These are phyloP conservation scores for Chaetodon trifascialis DNA, from an alignment of 2,113 vertebrate species.

Conservation along the genomic window DNA sequence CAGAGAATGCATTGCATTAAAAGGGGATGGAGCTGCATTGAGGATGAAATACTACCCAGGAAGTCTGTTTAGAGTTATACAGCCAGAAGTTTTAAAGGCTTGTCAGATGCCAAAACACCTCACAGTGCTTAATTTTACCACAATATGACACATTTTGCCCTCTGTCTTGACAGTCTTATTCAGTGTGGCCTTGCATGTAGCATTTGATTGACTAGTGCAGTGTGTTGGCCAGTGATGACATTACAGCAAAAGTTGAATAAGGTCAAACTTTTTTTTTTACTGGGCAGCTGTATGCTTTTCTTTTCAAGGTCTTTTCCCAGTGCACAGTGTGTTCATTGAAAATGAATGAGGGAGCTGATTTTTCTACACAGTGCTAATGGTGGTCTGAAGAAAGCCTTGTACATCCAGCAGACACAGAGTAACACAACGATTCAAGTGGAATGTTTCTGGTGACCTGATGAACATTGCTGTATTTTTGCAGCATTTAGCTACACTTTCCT, in stretches of 20 bases:
- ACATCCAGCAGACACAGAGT: not conserved
- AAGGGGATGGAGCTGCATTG: not conserved
- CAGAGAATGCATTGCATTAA: not conserved
- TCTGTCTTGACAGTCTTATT: not conserved
- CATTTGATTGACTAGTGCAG: not conserved
- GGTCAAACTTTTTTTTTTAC: not conserved
- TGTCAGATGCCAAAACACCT: not conserved
- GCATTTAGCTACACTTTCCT: not conserved
- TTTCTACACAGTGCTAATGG: not conserved
- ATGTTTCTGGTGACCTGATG: not conserved
- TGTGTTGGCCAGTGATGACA: not conserved
- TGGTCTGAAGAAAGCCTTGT: not conserved
- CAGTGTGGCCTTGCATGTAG: not conserved
- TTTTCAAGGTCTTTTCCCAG: not conserved
- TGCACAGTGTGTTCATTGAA: not conserved
- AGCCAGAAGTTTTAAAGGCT: not conserved
- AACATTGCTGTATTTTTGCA: not conserved
- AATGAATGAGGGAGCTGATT: not conserved
- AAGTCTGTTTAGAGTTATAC: not conserved
- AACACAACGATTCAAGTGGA: not conserved
- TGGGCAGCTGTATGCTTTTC: not conserved
- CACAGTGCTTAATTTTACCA: not conserved
- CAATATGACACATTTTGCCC: not conserved
- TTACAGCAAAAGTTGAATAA: not conserved
- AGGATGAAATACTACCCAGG: not conserved